A percentile compares a stretch with the other conserved stretches of the same genome.
phyloP scores from a whole-genome alignment of 2,797 vertebrate species.

The Sebastes glaucus region DNA sequence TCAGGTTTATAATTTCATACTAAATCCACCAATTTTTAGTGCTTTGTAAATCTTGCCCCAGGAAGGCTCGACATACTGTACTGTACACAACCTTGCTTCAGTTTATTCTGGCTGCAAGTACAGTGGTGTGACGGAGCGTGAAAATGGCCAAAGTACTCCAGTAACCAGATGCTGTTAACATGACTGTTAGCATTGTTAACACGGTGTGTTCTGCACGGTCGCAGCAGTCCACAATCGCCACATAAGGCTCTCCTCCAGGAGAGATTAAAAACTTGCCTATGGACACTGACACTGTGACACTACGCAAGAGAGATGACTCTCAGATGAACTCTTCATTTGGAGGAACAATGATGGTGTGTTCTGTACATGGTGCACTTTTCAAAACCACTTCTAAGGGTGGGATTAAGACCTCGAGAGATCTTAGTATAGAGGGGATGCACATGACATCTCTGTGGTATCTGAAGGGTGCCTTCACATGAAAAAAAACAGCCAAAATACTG shows the following conservation, averaged over 20 bases:
- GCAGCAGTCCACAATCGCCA: constrained; percentile 14
- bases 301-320: constrained; percentile 32
- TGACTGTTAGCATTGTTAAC: constrained; percentile 42
- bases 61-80: not conserved
- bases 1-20: constrained; percentile 23
- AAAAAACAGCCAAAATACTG: not conserved
- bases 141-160: constrained; percentile 52
- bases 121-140: constrained; percentile 39
- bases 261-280: constrained; percentile 32
- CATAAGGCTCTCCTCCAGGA: constrained; percentile 18
- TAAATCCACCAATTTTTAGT: constrained; percentile 3
- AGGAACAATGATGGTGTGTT: constrained; percentile 49
- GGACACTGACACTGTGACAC: constrained; percentile 41
- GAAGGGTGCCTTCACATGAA: not conserved
- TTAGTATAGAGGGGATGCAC: not conserved
- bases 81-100: not conserved
- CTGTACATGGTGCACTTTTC: constrained; percentile 52
- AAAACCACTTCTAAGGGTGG: constrained; percentile 19
- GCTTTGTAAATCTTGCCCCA: constrained; percentile 8
- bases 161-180: constrained; percentile 51
- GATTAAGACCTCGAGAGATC: constrained; percentile 23
- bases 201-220: constrained; percentile 11
- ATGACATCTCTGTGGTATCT: constrained; percentile 5
- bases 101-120: constrained; percentile 32
- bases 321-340: constrained; percentile 36